Base-by-base conservation (phyloP, 1,140 invertebrate species). In the Pogonognathellus flavescens region DNA sequence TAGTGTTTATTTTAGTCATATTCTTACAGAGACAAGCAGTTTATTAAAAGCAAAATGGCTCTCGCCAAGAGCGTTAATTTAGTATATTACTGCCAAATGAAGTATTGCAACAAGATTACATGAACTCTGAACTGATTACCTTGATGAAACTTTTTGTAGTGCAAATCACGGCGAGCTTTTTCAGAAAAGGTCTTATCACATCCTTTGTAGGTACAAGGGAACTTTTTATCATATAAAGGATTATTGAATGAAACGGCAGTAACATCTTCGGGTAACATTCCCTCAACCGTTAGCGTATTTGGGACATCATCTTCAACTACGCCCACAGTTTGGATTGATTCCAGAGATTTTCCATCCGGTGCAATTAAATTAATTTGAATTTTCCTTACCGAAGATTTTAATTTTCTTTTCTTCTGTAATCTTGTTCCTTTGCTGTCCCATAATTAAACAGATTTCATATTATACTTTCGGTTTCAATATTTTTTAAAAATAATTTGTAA, bases 81-180 rank as follows among this genome's bases (percentile, higher is more conserved):
- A 25, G 16, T 7, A 9, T 59, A 31, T 57, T 41, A 41, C 18
- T 3, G 16, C 4, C 25, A 4, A 3, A 22, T 13, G 59, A 59
- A 41, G 3, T 82, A 8, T 50, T 18, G 4, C 31, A 80, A 18
- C 31, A 25, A 20, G 4, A 41, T 20, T 31, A 9, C 20, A 22
- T 52, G 22, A 22, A 25, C 16, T 18, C 13, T 7, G 52, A 7
- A 16, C 11, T 5, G 18, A 16, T 50, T 83, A 86, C 85, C 85
- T 83, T 80, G 31, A 62, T 86, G 85, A 50, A 49, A 7, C 57
- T 80, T 86, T 55, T 86, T 86, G n/a, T 82, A 60, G 25, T 86
- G 85, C n/a, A 86, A 50, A 80, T 83, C 66, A 55, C 31, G 11
- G 8, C 82, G 20, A 22, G 25, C 9, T 14, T 76, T 41, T 22